A percentile compares a stretch with the other conserved stretches of the same genome.
Conservation (phyloP, 2,888 invertebrate species). For the Tiliacea citrago region DNA sequence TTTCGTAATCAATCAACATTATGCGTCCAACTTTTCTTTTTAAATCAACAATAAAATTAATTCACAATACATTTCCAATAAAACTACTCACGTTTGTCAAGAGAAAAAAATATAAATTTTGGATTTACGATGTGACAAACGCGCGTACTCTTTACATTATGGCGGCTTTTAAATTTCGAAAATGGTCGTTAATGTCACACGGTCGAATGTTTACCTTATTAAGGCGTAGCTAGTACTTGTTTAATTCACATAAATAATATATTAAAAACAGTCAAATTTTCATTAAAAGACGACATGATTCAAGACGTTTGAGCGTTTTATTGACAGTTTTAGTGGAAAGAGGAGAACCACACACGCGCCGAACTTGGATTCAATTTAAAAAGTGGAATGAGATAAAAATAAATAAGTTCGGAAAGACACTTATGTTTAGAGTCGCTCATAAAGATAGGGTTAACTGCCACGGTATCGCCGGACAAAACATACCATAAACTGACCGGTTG, state of each 20-base stretch:
- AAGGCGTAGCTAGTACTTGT: slow-evolving; percentile 81
- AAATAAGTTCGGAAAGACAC: slow-evolving; percentile 90
- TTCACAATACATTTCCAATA: slow-evolving; percentile 69
- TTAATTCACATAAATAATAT: slow-evolving; percentile 85
- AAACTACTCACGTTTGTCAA: slow-evolving; percentile 56
- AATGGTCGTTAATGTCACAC: slow-evolving; percentile 80
- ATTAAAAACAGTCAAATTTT: slow-evolving; percentile 86
- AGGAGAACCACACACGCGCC: slow-evolving; percentile 88
- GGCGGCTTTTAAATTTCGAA: slow-evolving; percentile 80
- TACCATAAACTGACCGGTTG: slow-evolving; percentile 89
- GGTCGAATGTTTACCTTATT: slow-evolving; percentile 81
- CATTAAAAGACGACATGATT: slow-evolving; percentile 85
- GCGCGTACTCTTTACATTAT: slow-evolving; percentile 76
- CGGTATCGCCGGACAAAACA: slow-evolving; percentile 88
- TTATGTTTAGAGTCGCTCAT: slow-evolving; percentile 90
- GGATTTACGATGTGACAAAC: slow-evolving; percentile 86
- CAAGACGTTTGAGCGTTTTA: slow-evolving; percentile 82
- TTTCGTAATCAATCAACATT: slow-evolving; percentile 59
- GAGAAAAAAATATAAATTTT: slow-evolving; percentile 76
- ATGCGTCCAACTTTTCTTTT: slow-evolving; percentile 56
- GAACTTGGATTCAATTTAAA: slow-evolving; percentile 89
- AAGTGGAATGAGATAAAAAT: slow-evolving; percentile 90
- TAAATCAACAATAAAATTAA: slow-evolving; percentile 68
- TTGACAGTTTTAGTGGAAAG: slow-evolving; percentile 88
- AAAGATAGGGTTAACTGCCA: slow-evolving; percentile 91